Percentiles rank a stretch among this genome's conserved stretches.
Conservation (phyloP, 2,888 invertebrate genomes). For the Laspeyria flexula region DNA sequence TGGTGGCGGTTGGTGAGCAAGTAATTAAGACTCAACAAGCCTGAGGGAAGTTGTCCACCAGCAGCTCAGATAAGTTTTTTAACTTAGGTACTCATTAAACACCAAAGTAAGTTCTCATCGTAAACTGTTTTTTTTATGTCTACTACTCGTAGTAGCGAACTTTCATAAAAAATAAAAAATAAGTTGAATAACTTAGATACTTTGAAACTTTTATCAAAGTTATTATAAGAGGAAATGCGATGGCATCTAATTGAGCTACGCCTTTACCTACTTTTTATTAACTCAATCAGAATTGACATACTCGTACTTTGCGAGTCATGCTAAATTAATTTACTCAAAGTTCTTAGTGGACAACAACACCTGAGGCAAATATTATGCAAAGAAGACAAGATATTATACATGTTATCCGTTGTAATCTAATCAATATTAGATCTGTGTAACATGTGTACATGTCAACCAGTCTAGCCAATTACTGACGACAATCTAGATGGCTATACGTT, state of each 20-base stretch:
- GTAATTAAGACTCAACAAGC: not conserved
- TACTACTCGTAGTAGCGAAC: no score
- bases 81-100: no score
- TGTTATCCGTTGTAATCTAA: not conserved
- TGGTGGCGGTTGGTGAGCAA: slow-evolving; percentile 1
- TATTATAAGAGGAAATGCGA: no score
- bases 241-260: no score
- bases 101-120: no score
- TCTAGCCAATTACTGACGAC: not conserved
- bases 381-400: not conserved
- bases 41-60: not conserved
- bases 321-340: not conserved
- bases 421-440: not conserved
- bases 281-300: no score
- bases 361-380: not conserved
- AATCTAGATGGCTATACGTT: not conserved
- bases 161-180: no score
- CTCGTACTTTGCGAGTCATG: not conserved
- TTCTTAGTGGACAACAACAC: not conserved
- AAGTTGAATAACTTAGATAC: no score
- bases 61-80: not conserved
- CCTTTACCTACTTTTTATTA: no score
- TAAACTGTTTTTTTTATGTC: no score
- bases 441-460: not conserved
- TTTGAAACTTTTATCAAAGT: no score